Percentiles rank a stretch among this genome's conserved stretches.
Conservation (phyloP, 2,888 invertebrate species). For the Stenolophus ochropezus region DNA sequence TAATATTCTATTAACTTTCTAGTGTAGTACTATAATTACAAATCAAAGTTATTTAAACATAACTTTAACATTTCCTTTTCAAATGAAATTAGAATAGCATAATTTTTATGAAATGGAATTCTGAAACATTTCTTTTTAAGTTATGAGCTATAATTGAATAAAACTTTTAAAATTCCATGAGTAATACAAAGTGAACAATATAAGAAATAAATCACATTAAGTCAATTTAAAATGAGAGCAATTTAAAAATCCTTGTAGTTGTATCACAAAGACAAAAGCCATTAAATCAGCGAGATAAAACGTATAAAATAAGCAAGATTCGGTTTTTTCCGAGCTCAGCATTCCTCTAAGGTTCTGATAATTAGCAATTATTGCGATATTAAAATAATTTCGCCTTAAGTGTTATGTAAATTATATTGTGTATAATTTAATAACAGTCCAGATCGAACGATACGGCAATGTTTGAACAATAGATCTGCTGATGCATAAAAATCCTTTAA, state of each 20-base stretch:
- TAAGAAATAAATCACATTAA: conserved; percentile 37
- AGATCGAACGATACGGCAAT: conserved; percentile 28
- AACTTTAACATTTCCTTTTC: not conserved
- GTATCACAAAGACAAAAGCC: conserved; percentile 26
- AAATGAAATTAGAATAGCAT: not conserved
- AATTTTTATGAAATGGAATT: not conserved
- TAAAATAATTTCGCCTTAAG: conserved; percentile 58
- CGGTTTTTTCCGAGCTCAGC: conserved; percentile 19
- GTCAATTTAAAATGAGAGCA: conserved; percentile 28
- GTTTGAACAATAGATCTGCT: conserved; percentile 58
- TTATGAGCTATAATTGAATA: not conserved
- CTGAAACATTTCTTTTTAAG: conserved; percentile 3
- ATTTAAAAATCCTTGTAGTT: conserved; percentile 36
- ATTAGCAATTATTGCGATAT: conserved; percentile 60
- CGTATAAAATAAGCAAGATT: conserved; percentile 20
- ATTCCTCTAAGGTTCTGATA: conserved; percentile 55
- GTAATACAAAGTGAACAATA: conserved; percentile 29
- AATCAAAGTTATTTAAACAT: not conserved
- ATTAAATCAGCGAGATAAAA: conserved; percentile 39
- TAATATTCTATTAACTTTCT: not conserved
- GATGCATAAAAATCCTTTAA: conserved; percentile 55
- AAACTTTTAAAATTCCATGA: conserved; percentile 23
- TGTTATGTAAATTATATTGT: conserved; percentile 59
- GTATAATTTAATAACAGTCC: conserved; percentile 58
- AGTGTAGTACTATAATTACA: not conserved